Evolutionary conservation across 2,113 vertebrate species (phyloP), one percentile per base, ranked within the genome.

Genomic region (Ammodramus savannarum): DNA sequence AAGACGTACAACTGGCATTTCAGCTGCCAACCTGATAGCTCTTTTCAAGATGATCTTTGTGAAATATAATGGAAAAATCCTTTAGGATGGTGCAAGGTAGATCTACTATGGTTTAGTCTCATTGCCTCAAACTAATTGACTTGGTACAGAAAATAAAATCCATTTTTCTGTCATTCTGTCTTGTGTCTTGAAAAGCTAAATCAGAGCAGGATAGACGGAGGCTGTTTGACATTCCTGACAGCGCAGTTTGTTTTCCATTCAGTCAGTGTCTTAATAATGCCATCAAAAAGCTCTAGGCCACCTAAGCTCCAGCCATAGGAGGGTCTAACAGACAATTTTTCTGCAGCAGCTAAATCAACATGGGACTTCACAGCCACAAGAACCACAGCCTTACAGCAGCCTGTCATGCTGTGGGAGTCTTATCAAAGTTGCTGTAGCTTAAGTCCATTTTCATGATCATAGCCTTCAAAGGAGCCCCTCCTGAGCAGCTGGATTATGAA

Each of bases 391-490:
- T 62, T 87, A 76, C 11, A 94, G 51, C 22, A 61, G 11, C 17
- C n/a, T 82, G 12, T 27, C 27, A 23, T 39, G 19, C 69, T 67
- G 43, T 22, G 38, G 26, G 21, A 92, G 16, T 32, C 14, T 65
- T 67, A 63, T 62, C 51, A 79, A 91, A 87, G 58, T 41, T 43
- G 15, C 36, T 43, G 85, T 58, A 61, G 23, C 19, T 78, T 62
- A 80, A 95, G 41, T 85, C 66, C 31, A 36, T 89, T 94, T 90
- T 85, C 93, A 87, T 89, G 75, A 91, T 83, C 39, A 29, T 48
- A 66, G 57, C 21, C 62, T 74, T 51, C 39, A 75, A 81, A 82
- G 39, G 7, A 85, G 1, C 19, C 31, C 32, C 34, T 82, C 11
- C 17, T 63, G 59, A 66, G 75, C 69, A 89, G 27, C 12, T 51